Conservation (phyloP, 2,113 vertebrate species). For the Bambusicola thoracicus region DNA sequence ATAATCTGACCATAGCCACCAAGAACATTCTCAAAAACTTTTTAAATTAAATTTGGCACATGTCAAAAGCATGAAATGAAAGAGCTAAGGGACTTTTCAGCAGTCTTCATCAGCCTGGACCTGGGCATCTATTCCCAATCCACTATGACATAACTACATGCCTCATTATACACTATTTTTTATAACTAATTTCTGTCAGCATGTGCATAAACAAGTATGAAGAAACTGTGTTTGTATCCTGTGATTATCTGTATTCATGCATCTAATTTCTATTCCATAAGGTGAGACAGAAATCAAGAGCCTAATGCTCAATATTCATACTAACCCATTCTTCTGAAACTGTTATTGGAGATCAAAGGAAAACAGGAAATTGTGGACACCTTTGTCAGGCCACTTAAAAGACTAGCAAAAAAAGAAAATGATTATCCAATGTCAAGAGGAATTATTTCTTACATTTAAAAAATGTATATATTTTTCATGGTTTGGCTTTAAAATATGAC, state of each 20-base stretch:
- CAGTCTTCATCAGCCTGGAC: neutral
- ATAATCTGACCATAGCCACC: neutral
- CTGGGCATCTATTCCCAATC: neutral
- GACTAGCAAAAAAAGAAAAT: neutral
- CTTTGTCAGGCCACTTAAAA: neutral
- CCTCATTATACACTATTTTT: neutral
- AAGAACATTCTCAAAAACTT: neutral
- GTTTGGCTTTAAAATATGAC: neutral
- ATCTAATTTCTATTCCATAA: neutral
- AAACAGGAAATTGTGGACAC: neutral
- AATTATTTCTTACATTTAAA: constrained; percentile 7
- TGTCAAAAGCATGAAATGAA: neutral
- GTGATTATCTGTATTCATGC: neutral
- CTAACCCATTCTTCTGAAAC: neutral
- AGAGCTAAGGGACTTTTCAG: neutral
- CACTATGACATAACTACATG: neutral
- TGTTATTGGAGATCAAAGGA: neutral
- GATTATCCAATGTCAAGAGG: neutral
- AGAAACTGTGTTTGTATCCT: neutral
- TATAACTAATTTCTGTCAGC: neutral
- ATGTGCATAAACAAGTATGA: neutral
- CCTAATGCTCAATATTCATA: neutral
- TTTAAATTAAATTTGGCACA: neutral
- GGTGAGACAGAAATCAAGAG: neutral
- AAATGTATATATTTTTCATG: neutral